phyloP scores from a whole-genome alignment of 1,140 invertebrate genomes.

The Anastrepha obliqua region DNA sequence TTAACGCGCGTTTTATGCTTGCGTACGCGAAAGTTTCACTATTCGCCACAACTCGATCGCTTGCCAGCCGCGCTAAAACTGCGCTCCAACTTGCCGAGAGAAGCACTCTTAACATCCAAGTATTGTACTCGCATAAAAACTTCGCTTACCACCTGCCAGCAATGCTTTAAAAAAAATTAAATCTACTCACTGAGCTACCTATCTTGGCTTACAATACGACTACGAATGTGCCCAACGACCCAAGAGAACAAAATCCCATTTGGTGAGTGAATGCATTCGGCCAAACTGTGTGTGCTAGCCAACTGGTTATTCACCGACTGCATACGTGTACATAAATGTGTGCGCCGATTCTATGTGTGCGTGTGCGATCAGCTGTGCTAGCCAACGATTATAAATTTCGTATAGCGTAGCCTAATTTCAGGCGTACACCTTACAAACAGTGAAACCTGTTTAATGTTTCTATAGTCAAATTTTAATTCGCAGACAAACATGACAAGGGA shows the following conservation, averaged over 20 bases:
- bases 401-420: not conserved
- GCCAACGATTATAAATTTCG: too few species aligned
- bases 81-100: constrained; percentile 26
- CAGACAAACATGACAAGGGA: too few species aligned
- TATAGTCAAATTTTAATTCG: too few species aligned
- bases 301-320: not conserved
- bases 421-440: not conserved
- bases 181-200: not conserved
- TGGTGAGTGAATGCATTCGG: not conserved
- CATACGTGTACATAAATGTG: not conserved
- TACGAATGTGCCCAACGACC: too few species aligned
- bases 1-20: constrained; percentile 19
- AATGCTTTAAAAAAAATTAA: not conserved
- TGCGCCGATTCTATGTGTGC: too few species aligned
- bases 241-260: too few species aligned
- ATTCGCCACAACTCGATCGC: constrained; percentile 46
- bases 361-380: not conserved
- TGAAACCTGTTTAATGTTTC: too few species aligned
- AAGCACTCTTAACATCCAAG: constrained; percentile 41
- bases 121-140: too few species aligned
- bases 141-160: too few species aligned
- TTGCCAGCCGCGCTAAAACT: constrained; percentile 52
- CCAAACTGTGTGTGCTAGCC: not conserved
- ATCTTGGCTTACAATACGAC: not conserved
- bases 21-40: not conserved